These are phyloP conservation scores for Pipra filicauda DNA, from an alignment of 2,113 vertebrate genomes.

Conservation along the genomic window DNA sequence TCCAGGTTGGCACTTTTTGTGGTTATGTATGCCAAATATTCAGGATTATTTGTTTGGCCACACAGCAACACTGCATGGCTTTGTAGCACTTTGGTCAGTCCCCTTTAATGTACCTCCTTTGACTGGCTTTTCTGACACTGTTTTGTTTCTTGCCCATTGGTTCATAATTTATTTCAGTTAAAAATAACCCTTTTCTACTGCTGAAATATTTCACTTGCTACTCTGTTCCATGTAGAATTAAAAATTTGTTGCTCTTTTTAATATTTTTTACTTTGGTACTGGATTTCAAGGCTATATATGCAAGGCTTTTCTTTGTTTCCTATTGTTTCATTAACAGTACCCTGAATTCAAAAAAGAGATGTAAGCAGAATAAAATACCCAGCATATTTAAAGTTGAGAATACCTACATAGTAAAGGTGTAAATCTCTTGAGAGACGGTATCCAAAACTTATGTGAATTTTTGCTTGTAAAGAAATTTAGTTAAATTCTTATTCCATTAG, in stretches of 20 bases:
- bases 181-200: neutral
- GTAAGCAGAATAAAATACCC: neutral
- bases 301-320: neutral
- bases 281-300: neutral
- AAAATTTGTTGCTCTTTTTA: rapidly evolving
- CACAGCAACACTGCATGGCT: neutral
- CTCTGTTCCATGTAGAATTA: neutral
- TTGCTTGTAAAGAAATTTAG: neutral
- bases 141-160: neutral
- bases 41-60: neutral
- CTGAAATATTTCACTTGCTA: neutral
- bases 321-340: neutral
- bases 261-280: neutral
- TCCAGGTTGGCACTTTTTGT: neutral
- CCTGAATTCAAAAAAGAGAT: neutral
- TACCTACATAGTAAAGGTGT: neutral
- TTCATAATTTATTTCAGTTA: neutral
- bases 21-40: neutral
- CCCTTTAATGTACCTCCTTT: neutral
- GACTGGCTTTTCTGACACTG: neutral
- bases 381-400: neutral
- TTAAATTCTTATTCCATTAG: neutral
- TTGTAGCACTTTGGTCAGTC: neutral
- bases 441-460: neutral
- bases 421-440: neutral